A percentile compares a stretch with the other conserved stretches of the same genome.
These are phyloP conservation scores for Anas flavirostris DNA, from an alignment of 2,797 vertebrate genomes.

Conservation along the genomic window DNA sequence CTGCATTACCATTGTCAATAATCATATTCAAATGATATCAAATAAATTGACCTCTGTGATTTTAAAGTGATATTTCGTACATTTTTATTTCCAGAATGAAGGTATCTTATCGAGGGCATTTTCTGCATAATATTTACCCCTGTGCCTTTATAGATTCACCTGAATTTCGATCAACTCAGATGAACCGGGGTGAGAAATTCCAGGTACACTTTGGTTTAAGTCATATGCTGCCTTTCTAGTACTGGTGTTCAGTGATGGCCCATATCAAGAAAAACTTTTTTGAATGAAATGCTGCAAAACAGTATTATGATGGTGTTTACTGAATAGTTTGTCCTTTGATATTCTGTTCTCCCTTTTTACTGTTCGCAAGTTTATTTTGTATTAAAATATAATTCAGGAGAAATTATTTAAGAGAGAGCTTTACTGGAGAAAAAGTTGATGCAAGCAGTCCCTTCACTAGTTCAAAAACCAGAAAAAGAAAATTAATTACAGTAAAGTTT, in stretches of 20 bases:
- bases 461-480: neutral
- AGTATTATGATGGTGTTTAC: neutral
- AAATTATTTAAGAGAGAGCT: neutral
- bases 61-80: slow-evolving; percentile 34
- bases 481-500: neutral
- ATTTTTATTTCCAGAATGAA: slow-evolving; percentile 90
- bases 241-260: neutral
- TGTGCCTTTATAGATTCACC: slow-evolving; percentile 98
- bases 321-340: neutral
- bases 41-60: neutral
- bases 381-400: neutral
- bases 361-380: neutral
- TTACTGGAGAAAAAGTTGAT: neutral
- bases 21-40: neutral
- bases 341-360: neutral
- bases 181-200: slow-evolving; percentile 96
- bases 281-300: neutral
- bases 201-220: slow-evolving; percentile 84
- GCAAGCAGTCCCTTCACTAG: neutral
- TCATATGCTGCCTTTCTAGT: neutral
- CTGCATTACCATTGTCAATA: neutral
- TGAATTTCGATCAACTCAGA: slow-evolving; percentile 95
- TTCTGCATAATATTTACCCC: slow-evolving; percentile 98
- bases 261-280: neutral
- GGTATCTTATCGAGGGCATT: slow-evolving; percentile 97